Evolutionary conservation across 2,888 invertebrate species (phyloP).

Genomic region (Heliconius aoede): DNA sequence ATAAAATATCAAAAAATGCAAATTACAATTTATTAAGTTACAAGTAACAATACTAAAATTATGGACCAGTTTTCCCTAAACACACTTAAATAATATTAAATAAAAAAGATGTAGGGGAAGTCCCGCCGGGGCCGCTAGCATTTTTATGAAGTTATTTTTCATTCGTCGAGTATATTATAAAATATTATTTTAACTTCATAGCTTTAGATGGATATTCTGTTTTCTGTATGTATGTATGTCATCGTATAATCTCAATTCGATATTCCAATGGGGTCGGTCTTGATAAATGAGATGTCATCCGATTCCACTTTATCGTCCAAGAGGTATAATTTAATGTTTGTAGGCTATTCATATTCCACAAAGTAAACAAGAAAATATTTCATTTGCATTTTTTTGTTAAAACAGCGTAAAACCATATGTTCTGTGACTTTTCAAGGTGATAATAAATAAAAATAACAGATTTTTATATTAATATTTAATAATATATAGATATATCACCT

Average conservation of each 20-base stretch:
- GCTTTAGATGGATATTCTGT: neutral
- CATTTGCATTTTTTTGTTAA: too few species aligned
- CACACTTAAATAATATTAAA: too few species aligned
- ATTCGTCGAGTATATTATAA: too few species aligned
- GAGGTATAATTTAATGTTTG: neutral
- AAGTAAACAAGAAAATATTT: neutral
- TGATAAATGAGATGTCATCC: slow-evolving; percentile 11
- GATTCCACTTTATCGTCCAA: slow-evolving; percentile 14
- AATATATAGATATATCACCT: neutral
- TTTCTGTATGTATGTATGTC: neutral
- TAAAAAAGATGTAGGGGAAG: too few species aligned
- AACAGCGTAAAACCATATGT: too few species aligned
- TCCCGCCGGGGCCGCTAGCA: too few species aligned
- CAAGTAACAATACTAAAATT: too few species aligned
- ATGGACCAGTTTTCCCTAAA: too few species aligned
- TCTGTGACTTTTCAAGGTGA: neutral
- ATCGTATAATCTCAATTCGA: neutral
- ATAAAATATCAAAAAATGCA: too few species aligned
- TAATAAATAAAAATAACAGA: neutral
- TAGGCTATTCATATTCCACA: neutral
- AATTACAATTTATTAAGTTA: too few species aligned
- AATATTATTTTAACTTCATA: neutral
- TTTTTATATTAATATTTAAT: neutral
- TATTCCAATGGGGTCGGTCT: slow-evolving; percentile 13
- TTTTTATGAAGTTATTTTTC: too few species aligned